Base-by-base conservation (phyloP, 2,888 invertebrate genomes). In the Hypsopygia costalis region DNA sequence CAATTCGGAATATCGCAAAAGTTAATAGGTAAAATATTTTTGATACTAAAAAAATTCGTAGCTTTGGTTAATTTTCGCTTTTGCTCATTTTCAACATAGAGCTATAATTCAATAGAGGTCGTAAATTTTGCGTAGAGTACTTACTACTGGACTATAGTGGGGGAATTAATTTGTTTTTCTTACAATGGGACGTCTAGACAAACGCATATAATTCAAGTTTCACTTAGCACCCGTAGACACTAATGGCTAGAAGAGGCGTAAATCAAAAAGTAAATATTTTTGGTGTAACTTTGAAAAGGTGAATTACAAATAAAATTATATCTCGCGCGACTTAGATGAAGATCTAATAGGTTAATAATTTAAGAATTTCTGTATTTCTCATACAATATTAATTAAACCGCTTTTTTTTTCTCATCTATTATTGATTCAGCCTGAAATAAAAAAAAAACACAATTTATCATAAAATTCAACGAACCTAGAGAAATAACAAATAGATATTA, bases 141-240 rank as follows among this genome's bases (percentile, higher is more conserved):
- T 80, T 80, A 81, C 68, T 71, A 71, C 72, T 62, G 62, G 68
- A 68, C 80, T 69, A 76, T 80, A 72, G 79, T 66, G 58, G 63
- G 73, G 71, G 69, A 73, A 83, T 85, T 86, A 85, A 85, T 85
- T 86, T 87, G 83, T 86, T 88, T 86, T 88, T 83, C 85, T 80
- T 74, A 87, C 85, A 85, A 87, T 81, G 72, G 81, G 57, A 62
- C 69, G 87, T 88, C 87, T 87, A 88, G 87, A 87, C 87, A 80
- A 83, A 71, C 75, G 74, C 69, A 62, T 76, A 86, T 88, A 85
- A 81, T 80, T 87, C 85, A 83, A 77, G 76, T 80, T 83, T 83
- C 81, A 81, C 86, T 88, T 86, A 87, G 82, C 69, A 58, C 62
- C 59, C 47, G 64, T 52, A 64, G 78, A 81, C 77, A 69, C 71